These are phyloP conservation scores for Drosophila borborema DNA, from an alignment of 2,888 invertebrate species.

Conservation along the genomic window DNA sequence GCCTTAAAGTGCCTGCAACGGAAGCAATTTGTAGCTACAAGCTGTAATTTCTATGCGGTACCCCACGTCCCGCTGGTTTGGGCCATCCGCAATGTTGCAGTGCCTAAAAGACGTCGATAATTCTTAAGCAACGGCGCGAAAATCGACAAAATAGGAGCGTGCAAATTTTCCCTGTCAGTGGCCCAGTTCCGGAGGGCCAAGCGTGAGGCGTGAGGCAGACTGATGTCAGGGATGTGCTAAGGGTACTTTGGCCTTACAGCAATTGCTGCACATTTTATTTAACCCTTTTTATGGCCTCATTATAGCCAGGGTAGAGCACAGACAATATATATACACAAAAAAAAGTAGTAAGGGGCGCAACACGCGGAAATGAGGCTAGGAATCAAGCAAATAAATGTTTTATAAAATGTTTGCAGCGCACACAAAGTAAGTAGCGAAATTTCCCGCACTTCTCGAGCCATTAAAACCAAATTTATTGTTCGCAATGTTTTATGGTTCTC, in stretches of 20 bases:
- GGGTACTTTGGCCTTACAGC: slow-evolving; percentile 51
- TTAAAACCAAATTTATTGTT: slow-evolving; percentile 81
- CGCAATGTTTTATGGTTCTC: slow-evolving; percentile 72
- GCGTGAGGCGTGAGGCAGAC: slow-evolving; percentile 13
- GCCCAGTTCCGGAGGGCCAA: slow-evolving; percentile 24
- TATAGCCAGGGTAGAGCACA: slow-evolving; percentile 56
- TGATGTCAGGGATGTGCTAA: not conserved
- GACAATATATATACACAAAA: slow-evolving; percentile 54
- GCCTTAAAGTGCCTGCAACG: slow-evolving; percentile 73
- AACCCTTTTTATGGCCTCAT: slow-evolving; percentile 81
- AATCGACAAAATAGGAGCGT: slow-evolving; percentile 70
- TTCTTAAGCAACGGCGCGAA: slow-evolving; percentile 76
- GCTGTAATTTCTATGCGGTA: slow-evolving; percentile 73
- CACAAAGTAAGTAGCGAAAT: slow-evolving; percentile 57
- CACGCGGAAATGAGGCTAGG: slow-evolving; percentile 77
- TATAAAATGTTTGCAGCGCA: slow-evolving; percentile 76
- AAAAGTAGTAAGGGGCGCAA: slow-evolving; percentile 22
- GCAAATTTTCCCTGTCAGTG: slow-evolving; percentile 75
- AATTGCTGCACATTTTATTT: slow-evolving; percentile 80
- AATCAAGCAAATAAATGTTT: slow-evolving; percentile 82
- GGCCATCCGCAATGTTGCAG: slow-evolving; percentile 10
- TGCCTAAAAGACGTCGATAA: slow-evolving; percentile 71
- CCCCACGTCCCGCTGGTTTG: slow-evolving; percentile 5
- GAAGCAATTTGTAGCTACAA: slow-evolving; percentile 83
- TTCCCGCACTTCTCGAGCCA: slow-evolving; percentile 68